Evolutionary conservation across 2,797 vertebrate species (phyloP).

Genomic region (Helicolenus hilgendorfi): DNA sequence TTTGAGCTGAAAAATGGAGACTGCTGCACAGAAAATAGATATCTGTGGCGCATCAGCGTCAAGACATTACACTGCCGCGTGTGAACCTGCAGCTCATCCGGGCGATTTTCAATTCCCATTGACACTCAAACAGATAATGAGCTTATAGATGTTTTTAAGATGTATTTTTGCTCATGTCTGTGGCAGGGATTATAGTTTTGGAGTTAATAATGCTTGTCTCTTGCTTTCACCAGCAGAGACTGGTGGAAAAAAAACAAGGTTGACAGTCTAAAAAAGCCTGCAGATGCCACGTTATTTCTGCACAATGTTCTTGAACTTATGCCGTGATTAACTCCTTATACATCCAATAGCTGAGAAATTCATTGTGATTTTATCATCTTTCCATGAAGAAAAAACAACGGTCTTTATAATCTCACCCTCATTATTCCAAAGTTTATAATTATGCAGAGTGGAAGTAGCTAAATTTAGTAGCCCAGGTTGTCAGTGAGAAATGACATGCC

Average conservation of each 20-base stretch:
- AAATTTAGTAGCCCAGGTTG: neutral
- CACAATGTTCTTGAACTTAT: conserved; percentile 1
- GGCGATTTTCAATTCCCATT: conserved; percentile 65
- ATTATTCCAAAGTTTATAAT: neutral
- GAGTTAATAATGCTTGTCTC: conserved; percentile 72
- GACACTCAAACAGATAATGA: conserved; percentile 87
- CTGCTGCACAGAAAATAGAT: conserved; percentile 60
- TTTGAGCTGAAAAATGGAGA: conserved; percentile 35
- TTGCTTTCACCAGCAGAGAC: conserved; percentile 45
- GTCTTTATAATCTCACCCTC: neutral
- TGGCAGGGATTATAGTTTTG: conserved; percentile 66
- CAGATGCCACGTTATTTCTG: conserved; percentile 29
- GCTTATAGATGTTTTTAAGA: conserved; percentile 85
- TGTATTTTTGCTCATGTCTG: conserved; percentile 72
- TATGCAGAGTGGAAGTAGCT: neutral
- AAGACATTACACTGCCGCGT: conserved; percentile 46
- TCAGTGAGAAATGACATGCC: neutral
- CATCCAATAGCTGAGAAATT: neutral
- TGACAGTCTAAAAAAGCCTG: conserved; percentile 34
- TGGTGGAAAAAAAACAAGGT: conserved; percentile 7
- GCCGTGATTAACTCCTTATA: neutral
- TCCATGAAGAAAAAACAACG: neutral
- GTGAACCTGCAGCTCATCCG: conserved; percentile 72
- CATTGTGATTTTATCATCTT: neutral
- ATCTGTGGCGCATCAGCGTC: conserved; percentile 65